Percentiles rank a stretch among this genome's conserved stretches.
Evolutionary conservation across 2,113 vertebrate genomes (phyloP).

Genomic region (Eleginops maclovinus): DNA sequence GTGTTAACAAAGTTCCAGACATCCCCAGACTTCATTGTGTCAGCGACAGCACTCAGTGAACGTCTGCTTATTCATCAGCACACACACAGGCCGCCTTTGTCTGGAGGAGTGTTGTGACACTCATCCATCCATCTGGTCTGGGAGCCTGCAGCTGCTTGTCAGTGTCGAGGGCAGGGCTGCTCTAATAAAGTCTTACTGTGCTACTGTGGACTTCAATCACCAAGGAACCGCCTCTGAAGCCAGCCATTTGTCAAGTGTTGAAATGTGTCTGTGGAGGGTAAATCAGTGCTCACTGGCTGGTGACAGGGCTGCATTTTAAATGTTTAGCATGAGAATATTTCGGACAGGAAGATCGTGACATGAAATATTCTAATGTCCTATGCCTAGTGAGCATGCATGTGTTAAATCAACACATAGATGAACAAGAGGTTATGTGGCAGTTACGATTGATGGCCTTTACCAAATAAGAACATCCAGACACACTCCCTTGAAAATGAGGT

Average conservation of each 20-base stretch:
- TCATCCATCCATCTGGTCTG: slow-evolving; percentile 49
- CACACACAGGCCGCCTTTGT: slow-evolving; percentile 67
- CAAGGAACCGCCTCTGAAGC: neutral
- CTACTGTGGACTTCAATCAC: neutral
- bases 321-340: no score
- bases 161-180: slow-evolving; percentile 24
- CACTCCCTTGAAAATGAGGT: neutral
- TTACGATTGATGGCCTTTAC: neutral
- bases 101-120: slow-evolving; percentile 32
- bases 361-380: no score
- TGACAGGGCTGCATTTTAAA: no score
- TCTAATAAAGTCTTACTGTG: slow-evolving; percentile 25
- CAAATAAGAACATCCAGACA: neutral
- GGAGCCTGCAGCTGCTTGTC: slow-evolving; percentile 58
- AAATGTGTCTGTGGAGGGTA: neutral
- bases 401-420: neutral
- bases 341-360: no score
- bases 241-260: neutral
- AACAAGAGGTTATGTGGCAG: neutral
- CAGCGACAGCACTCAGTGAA: slow-evolving; percentile 30
- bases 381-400: neutral
- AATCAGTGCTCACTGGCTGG: neutral
- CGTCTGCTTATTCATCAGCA: slow-evolving; percentile 39
- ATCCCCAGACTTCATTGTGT: slow-evolving; percentile 43
- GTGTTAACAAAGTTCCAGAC: slow-evolving; percentile 19